Evolutionary conservation across 2,888 invertebrate species (phyloP), one percentile per base, ranked within the genome.

Genomic region (Adelphocoris suturalis): DNA sequence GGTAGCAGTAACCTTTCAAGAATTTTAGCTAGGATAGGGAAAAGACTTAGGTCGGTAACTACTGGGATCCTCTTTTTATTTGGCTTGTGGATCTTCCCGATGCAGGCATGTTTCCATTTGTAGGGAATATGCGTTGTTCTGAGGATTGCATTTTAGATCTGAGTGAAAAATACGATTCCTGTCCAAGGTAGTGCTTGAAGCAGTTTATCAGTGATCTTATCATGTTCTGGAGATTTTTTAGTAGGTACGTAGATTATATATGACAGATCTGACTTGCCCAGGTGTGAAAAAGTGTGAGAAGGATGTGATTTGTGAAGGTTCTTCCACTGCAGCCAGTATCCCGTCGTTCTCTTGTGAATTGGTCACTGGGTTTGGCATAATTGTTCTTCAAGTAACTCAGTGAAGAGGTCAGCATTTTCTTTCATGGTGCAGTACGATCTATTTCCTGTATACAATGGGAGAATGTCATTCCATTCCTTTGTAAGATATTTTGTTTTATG

Each of bases 111-210:
- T 27, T 87, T 78, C 87, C 48, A 87, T 75, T 46, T 37, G 14
- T 47, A 19, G 78, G 87, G 87, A 37, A 78, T 78, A n/a, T 87
- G 52, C 13, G 87, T 47, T 11, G 61, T 55, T 27, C 85, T 19
- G 27, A 85, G 85, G 4, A 85, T 85, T 16, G 85, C 85, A 16
- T 85, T 85, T 4, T 85, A 85, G 4, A 85, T 85, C 19, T 57
- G 78, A 23, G 78, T 78, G 14, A 78, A 16, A 14, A 78, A 27
- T 14, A 78, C 78, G 9, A 78, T 78, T 9, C 78, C 78, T 23
- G 13, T 78, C 46, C 78, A 1, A 1, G 23, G 78, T 14, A 76
- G 19, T 14, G 78, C 27, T 14, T 76, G 3, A 13, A 76, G 37
- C 2, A 76, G 76, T 14, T 76, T 76, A 16, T 76, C 27, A 28